Conservation (phyloP, 1,140 invertebrate species). For the Brachionus paranguensis region DNA sequence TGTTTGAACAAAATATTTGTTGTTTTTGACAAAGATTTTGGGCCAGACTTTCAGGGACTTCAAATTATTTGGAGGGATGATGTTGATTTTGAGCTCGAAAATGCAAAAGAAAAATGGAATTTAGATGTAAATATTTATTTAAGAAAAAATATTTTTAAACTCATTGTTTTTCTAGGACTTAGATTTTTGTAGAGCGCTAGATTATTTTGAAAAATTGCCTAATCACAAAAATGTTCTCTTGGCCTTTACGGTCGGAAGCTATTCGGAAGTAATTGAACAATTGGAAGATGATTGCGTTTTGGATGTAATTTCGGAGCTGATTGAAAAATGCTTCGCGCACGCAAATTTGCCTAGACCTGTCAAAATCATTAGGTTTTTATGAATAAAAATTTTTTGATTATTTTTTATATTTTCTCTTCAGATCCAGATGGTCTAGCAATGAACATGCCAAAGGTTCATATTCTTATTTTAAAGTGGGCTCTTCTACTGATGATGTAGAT, state of each 20-base stretch:
- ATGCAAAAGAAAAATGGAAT: slow-evolving; percentile 21
- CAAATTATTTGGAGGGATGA: slow-evolving; percentile 28
- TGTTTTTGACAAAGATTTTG: background rate
- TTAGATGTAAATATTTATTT: background rate
- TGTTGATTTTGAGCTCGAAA: background rate
- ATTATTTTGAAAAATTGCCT: slow-evolving; percentile 30
- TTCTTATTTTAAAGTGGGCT: slow-evolving; percentile 41
- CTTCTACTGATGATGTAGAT: background rate
- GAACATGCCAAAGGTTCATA: background rate
- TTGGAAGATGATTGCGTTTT: background rate
- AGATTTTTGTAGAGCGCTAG: slow-evolving; percentile 15
- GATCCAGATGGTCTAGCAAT: slow-evolving; percentile 26
- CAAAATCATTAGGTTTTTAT: background rate
- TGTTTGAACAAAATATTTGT: slow-evolving; percentile 33
- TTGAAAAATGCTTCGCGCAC: background rate
- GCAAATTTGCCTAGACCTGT: slow-evolving; percentile 2
- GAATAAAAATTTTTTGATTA: background rate
- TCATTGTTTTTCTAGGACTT: background rate
- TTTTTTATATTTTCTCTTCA: background rate
- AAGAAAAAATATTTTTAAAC: background rate
- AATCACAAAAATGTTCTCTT: slow-evolving; percentile 25
- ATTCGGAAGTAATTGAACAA: slow-evolving; percentile 2
- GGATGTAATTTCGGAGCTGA: slow-evolving; percentile 1
- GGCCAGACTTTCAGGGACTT: background rate
- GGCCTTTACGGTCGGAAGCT: background rate